phyloP scores from a whole-genome alignment of 2,113 vertebrate genomes.

The Microtus richardsoni region DNA sequence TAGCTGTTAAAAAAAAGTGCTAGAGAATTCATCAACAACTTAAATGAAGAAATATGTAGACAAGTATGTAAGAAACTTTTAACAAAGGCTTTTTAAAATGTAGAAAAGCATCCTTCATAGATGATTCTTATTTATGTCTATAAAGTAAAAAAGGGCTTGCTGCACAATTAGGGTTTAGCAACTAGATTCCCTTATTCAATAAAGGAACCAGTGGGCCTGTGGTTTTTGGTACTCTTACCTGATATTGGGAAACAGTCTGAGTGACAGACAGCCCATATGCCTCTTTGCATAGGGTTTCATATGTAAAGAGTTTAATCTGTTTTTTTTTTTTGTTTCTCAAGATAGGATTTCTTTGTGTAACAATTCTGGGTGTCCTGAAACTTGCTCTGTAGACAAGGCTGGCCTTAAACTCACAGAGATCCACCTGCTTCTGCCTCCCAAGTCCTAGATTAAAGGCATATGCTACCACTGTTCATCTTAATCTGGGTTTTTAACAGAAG shows the following conservation, averaged over 20 bases:
- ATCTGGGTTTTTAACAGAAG: constrained; percentile 3
- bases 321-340: neutral
- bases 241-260: neutral
- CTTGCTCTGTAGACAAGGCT: neutral
- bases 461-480: neutral
- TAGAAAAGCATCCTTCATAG: neutral
- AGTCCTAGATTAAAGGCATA: neutral
- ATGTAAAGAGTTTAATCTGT: neutral
- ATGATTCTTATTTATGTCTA: neutral
- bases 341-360: neutral
- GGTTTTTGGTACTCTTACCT: neutral
- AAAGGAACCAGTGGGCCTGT: neutral
- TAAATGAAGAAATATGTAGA: neutral
- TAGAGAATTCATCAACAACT: constrained; percentile 20
- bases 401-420: neutral
- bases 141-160: constrained; percentile 11
- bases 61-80: neutral
- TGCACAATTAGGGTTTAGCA: constrained; percentile 18
- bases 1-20: neutral
- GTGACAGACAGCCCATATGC: neutral
- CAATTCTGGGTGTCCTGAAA: neutral
- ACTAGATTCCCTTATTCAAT: neutral
- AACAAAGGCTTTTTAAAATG: constrained; percentile 28
- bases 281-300: neutral
- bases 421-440: neutral